Evolutionary conservation across 37 sponge, comb jelly and placozoan species (phyloP).

Genomic region (Ephydatia muelleri): DNA sequence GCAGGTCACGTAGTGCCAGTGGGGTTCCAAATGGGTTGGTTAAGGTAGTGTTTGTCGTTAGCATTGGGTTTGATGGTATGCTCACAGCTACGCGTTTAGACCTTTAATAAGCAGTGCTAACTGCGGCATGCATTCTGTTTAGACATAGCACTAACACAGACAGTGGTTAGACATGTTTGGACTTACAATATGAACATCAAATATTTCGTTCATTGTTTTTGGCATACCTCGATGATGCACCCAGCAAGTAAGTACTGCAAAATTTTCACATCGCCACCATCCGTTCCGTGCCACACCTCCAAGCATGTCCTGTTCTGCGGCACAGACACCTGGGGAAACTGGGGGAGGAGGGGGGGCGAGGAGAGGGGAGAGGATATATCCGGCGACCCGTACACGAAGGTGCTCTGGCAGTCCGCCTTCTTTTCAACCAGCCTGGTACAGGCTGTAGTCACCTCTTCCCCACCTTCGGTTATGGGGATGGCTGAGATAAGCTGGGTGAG

Average conservation of each 20-base stretch:
- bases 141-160: too few relatives aligned
- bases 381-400: background rate
- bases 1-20: background rate
- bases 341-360: background rate
- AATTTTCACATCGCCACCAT: constrained; percentile 35
- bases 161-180: background rate
- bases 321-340: background rate
- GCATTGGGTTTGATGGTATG: background rate
- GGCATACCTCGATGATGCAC: constrained; percentile 11
- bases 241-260: constrained; percentile 31
- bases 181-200: background rate
- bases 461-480: constrained; percentile 1
- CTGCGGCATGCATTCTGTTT: too few relatives aligned
- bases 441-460: background rate
- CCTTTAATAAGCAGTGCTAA: too few relatives aligned
- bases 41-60: background rate
- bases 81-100: background rate
- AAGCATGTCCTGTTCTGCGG: constrained; percentile 4
- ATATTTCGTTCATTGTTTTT: background rate
- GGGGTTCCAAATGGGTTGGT: background rate
- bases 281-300: constrained; percentile 70
- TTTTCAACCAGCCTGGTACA: background rate
- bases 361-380: background rate
- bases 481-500: constrained; percentile 46
- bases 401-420: background rate